These are phyloP conservation scores for Agapornis canus DNA, from an alignment of 2,797 vertebrate genomes.

Conservation along the genomic window DNA sequence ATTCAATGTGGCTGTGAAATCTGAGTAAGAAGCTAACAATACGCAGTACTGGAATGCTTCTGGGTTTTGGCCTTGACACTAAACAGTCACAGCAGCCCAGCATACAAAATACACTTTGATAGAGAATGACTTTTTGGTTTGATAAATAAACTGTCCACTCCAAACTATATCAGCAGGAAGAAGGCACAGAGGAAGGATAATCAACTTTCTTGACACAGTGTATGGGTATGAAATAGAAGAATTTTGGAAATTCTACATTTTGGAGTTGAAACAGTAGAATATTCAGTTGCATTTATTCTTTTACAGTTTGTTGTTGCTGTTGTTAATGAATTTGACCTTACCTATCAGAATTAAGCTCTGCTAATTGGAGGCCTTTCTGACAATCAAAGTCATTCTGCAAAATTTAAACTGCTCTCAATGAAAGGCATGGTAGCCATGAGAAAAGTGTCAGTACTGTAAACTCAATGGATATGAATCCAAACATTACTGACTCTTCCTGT, in stretches of 20 bases:
- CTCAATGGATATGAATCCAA: not conserved
- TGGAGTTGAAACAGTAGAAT: not conserved
- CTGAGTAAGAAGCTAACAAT: not conserved
- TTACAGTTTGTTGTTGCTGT: not conserved
- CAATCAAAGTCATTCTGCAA: not conserved
- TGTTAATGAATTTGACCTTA: not conserved
- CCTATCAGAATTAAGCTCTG: not conserved
- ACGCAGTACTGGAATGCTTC: not conserved
- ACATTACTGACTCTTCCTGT: not conserved
- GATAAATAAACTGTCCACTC: not conserved
- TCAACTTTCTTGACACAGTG: not conserved
- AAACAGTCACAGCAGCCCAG: not conserved
- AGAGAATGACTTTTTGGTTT: not conserved
- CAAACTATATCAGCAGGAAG: not conserved
- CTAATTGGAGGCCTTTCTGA: not conserved
- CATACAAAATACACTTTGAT: not conserved
- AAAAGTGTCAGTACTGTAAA: not conserved
- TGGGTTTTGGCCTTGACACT: not conserved
- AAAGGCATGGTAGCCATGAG: not conserved
- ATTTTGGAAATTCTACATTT: not conserved
- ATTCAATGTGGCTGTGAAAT: rapidly evolving
- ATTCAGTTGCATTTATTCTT: not conserved
- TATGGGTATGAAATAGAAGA: not conserved
- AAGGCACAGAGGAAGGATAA: not conserved
- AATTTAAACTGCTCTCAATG: not conserved